Conservation (phyloP, 64 coral and sea anemone genomes). For the Montipora capricornis region DNA sequence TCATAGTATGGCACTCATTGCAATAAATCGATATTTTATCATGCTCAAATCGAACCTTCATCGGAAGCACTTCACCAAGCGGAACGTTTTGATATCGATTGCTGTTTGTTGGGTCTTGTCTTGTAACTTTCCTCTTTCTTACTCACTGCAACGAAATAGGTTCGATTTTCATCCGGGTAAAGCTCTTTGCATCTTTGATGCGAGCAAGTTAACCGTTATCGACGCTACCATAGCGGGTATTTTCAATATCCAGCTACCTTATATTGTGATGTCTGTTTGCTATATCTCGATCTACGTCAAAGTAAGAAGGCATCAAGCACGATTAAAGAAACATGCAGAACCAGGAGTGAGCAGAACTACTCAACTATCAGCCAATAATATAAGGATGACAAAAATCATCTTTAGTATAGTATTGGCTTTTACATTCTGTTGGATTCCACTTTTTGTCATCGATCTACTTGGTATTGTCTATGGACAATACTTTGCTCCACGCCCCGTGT, state of each 20-base stretch:
- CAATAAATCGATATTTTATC: slow-evolving; percentile 69
- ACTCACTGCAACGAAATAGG: slow-evolving; percentile 43
- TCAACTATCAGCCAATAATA: slow-evolving; percentile 15
- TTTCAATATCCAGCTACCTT: slow-evolving; percentile 48
- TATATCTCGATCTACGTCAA: slow-evolving; percentile 53
- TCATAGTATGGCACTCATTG: slow-evolving; percentile 38
- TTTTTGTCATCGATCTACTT: slow-evolving; percentile 60
- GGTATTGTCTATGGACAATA: slow-evolving; percentile 37
- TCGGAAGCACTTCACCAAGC: slow-evolving; percentile 18
- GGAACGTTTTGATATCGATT: slow-evolving; percentile 42
- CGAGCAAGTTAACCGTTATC: slow-evolving; percentile 7
- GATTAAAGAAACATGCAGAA: background rate
- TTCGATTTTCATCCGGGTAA: slow-evolving; percentile 75
- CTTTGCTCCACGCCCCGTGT: slow-evolving; percentile 65
- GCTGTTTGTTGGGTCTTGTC: slow-evolving; percentile 52
- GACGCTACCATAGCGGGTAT: slow-evolving; percentile 15
- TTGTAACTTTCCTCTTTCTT: slow-evolving; percentile 54
- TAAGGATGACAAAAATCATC: slow-evolving; percentile 45
- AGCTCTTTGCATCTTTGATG: slow-evolving; percentile 48
- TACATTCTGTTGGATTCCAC: slow-evolving; percentile 65
- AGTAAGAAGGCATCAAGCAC: slow-evolving; percentile 10
- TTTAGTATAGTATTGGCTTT: slow-evolving; percentile 35
- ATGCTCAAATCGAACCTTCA: slow-evolving; percentile 51
- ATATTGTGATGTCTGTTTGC: slow-evolving; percentile 26
- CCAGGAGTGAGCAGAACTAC: background rate